Conservation (phyloP, 2,113 vertebrate species). For the Cairina moschata region DNA sequence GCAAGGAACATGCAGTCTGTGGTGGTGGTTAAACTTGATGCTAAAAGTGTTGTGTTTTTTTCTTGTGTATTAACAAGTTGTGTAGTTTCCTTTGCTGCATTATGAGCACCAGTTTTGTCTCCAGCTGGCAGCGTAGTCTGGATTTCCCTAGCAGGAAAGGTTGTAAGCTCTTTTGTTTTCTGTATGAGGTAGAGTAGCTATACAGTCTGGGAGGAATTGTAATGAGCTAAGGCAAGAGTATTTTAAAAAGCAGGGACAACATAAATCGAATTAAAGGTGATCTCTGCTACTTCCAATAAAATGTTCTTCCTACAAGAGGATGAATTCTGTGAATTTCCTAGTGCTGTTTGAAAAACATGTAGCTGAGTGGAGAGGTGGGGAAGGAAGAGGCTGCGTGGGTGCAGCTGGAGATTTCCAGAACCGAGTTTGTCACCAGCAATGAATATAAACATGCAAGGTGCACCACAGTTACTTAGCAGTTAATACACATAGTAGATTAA, state of each 20-base stretch:
- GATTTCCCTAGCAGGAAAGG: background rate
- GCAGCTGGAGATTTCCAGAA: background rate
- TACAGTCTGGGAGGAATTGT: background rate
- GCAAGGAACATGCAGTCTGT: background rate
- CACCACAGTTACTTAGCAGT: background rate
- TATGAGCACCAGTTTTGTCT: background rate
- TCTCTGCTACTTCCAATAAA: background rate
- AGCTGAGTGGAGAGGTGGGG: background rate
- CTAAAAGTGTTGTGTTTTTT: background rate
- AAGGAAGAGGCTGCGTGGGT: background rate
- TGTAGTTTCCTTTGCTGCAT: background rate
- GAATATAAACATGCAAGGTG: background rate
- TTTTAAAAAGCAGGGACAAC: background rate
- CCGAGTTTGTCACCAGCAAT: background rate
- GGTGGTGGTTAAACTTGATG: background rate
- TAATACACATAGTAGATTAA: background rate
- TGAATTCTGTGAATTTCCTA: background rate
- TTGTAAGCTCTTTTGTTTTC: background rate
- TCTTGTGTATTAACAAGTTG: background rate
- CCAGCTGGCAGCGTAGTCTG: background rate
- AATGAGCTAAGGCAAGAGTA: background rate
- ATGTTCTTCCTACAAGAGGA: background rate
- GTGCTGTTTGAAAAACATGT: background rate
- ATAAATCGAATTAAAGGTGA: background rate
- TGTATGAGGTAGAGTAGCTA: background rate